Evolutionary conservation across 2,113 vertebrate species (phyloP).

Genomic region (Ochotona curzoniae): DNA sequence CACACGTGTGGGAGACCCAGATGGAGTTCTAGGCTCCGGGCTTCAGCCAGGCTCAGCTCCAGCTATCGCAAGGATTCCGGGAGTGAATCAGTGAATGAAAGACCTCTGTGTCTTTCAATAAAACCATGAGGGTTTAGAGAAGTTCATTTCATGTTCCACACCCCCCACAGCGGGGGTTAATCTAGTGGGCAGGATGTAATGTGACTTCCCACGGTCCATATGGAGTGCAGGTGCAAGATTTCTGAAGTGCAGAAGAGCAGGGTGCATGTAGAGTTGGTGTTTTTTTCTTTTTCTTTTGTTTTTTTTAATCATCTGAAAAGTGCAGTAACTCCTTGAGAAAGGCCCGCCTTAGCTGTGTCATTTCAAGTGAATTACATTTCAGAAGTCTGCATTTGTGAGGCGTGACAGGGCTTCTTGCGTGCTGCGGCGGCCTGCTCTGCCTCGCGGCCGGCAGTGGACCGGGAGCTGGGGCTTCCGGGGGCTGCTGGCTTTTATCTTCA

Average conservation of each 20-base stretch:
- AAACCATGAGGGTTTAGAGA: too few relatives aligned
- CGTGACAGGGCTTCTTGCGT: neutral
- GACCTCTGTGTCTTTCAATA: too few relatives aligned
- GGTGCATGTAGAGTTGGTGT: neutral
- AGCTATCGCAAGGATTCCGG: too few relatives aligned
- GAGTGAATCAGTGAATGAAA: too few relatives aligned
- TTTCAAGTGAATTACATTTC: slow-evolving; percentile 67
- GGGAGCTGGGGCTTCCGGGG: neutral
- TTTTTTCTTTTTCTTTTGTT: neutral
- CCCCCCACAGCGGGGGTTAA: neutral
- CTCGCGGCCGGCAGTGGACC: neutral
- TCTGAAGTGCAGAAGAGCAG: slow-evolving; percentile 35
- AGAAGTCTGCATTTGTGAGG: slow-evolving; percentile 42
- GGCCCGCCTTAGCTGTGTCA: neutral
- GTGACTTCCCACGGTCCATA: neutral
- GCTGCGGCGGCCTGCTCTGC: accelerated
- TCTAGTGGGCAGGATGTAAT: neutral
- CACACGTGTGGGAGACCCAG: too few relatives aligned
- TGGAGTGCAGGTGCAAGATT: slow-evolving; percentile 51
- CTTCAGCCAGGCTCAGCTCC: too few relatives aligned
- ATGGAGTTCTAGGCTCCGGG: too few relatives aligned
- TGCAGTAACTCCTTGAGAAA: slow-evolving; percentile 60
- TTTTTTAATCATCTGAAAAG: slow-evolving; percentile 56
- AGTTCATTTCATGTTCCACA: neutral
- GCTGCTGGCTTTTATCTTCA: neutral